A percentile compares a stretch with the other conserved stretches of the same genome.
These are phyloP conservation scores for Protobothrops flavoviridis DNA, from an alignment of 2,113 vertebrate species.

Conservation along the genomic window DNA sequence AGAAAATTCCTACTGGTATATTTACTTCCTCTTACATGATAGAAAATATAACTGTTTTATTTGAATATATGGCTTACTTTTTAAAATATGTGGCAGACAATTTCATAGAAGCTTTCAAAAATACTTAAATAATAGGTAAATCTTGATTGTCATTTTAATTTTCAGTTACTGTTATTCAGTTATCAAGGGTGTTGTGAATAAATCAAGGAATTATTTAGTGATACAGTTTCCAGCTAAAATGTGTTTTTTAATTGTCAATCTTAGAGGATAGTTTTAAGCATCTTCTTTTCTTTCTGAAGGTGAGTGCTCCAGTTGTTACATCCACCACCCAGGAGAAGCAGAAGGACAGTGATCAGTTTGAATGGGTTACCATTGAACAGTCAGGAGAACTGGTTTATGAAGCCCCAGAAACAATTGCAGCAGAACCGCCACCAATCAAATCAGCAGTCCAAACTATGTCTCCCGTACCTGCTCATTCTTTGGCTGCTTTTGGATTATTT, in stretches of 20 bases:
- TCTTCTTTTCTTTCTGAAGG: conserved; percentile 70
- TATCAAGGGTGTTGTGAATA: not conserved
- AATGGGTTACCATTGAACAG: conserved; percentile 98
- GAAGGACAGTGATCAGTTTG: conserved; percentile 98
- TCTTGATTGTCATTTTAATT: not conserved
- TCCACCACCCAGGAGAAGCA: conserved; percentile 93
- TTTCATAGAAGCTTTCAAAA: not conserved
- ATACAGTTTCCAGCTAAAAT: not conserved
- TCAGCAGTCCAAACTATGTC: conserved; percentile 96
- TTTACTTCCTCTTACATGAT: not conserved
- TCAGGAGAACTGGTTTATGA: conserved; percentile 96
- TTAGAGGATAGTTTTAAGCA: not conserved
- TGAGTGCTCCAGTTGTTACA: conserved; percentile 92
- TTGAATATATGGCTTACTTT: not conserved
- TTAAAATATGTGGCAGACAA: not conserved
- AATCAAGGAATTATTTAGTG: not conserved
- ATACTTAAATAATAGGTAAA: not conserved
- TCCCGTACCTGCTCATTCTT: conserved; percentile 94
- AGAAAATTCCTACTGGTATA: not conserved
- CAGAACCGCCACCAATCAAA: conserved; percentile 92
- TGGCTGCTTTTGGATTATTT: conserved; percentile 97
- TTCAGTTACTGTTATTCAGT: not conserved
- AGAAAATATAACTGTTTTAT: not conserved
- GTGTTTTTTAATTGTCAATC: not conserved
- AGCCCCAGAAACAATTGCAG: conserved; percentile 91